A percentile compares a stretch with the other conserved stretches of the same genome.
phyloP scores from a whole-genome alignment of 2,888 invertebrate species.

The Orgyia antiqua region DNA sequence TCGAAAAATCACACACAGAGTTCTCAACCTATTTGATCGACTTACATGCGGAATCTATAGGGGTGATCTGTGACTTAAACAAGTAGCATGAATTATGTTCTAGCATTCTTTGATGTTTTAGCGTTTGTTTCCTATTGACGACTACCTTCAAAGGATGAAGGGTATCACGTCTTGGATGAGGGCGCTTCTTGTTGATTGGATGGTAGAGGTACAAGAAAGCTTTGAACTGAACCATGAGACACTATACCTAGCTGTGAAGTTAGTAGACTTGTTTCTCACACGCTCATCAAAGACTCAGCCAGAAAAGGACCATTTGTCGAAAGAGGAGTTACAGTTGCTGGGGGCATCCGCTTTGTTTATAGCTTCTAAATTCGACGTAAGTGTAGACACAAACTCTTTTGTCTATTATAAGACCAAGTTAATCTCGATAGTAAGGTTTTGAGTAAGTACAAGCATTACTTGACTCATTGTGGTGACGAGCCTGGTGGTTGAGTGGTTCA shows the following conservation, averaged over 20 bases:
- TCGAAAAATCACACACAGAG: too few species aligned
- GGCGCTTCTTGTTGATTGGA: slow-evolving; percentile 97
- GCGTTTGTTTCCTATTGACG: slow-evolving; percentile 83
- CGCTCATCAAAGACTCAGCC: slow-evolving; percentile 44
- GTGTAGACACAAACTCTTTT: slow-evolving; percentile 46
- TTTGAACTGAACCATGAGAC: slow-evolving; percentile 99
- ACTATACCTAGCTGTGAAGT: slow-evolving; percentile 95
- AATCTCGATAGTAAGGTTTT: neutral
- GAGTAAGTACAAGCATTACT: too few species aligned
- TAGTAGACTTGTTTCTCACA: slow-evolving; percentile 92
- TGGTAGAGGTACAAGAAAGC: slow-evolving; percentile 98
- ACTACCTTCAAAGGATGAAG: slow-evolving; percentile 89
- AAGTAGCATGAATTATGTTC: too few species aligned
- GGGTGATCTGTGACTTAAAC: too few species aligned
- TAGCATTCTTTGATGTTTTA: slow-evolving; percentile 50
- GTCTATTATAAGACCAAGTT: neutral
- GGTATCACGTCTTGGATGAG: slow-evolving; percentile 93
- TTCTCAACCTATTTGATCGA: too few species aligned
- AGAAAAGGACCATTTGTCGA: slow-evolving; percentile 79
- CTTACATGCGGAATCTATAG: too few species aligned
- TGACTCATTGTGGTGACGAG: too few species aligned
- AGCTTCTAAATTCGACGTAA: slow-evolving; percentile 97
- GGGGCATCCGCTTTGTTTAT: slow-evolving; percentile 96
- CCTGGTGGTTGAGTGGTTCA: too few species aligned
- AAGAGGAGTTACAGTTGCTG: slow-evolving; percentile 92